A percentile compares a stretch with the other conserved stretches of the same genome.
Conservation (phyloP, 2,888 invertebrate genomes). For the Cheilosia scutellata region DNA sequence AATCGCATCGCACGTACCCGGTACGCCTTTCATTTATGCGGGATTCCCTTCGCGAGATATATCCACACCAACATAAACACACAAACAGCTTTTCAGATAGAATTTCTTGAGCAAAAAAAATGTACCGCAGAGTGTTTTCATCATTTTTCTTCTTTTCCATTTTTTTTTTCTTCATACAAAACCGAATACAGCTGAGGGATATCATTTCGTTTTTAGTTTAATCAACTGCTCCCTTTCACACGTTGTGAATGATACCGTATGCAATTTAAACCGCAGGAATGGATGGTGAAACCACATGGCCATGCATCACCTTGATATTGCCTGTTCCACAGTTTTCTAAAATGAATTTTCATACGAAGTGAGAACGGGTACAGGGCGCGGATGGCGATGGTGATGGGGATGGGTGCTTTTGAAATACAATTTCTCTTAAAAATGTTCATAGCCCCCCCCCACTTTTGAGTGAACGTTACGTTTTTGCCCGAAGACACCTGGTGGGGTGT, state of each 20-base stretch:
- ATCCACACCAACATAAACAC: not conserved
- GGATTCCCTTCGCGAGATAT: conserved; percentile 14
- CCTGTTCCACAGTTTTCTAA: conserved; percentile 43
- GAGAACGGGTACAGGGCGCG: not conserved
- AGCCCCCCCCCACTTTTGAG: not conserved
- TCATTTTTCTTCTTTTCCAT: conserved; percentile 13
- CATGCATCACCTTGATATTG: conserved; percentile 47
- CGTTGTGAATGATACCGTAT: conserved; percentile 54
- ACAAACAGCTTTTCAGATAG: conserved; percentile 14
- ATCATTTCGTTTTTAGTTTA: conserved; percentile 57
- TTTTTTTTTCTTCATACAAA: conserved; percentile 21
- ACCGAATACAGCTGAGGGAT: conserved; percentile 39
- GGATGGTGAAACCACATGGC: not conserved
- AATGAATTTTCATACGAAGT: conserved; percentile 28
- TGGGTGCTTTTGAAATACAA: conserved; percentile 28
- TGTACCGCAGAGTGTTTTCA: conserved; percentile 48
- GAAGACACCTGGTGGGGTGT: conserved; percentile 11
- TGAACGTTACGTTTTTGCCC: not conserved
- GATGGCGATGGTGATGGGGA: not conserved
- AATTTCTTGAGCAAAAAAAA: conserved; percentile 25
- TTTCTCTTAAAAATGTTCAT: not conserved
- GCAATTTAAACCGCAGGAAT: conserved; percentile 52
- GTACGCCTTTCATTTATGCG: conserved; percentile 31
- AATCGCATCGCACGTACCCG: conserved; percentile 32
- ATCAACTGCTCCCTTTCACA: conserved; percentile 53